Percentiles rank a stretch among this genome's conserved stretches.
These are phyloP conservation scores for Drosophila infuscata DNA, from an alignment of 2,888 invertebrate species.

Conservation along the genomic window DNA sequence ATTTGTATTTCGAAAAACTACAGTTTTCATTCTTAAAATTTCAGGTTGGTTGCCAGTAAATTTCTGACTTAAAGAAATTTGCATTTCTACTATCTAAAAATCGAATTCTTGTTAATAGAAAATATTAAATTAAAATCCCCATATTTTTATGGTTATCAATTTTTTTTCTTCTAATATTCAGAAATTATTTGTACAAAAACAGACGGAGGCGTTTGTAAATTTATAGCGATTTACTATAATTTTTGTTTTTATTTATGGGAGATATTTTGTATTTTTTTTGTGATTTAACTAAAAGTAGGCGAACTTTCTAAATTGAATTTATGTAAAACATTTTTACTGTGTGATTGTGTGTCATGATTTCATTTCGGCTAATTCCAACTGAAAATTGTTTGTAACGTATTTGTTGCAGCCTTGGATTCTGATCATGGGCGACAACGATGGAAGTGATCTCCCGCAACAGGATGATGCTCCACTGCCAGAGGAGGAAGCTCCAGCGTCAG, in stretches of 20 bases:
- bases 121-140: not conserved
- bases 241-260: not conserved
- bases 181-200: not conserved
- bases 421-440: slow-evolving; percentile 26
- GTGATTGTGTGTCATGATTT: not conserved
- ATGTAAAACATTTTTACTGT: not conserved
- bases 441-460: not conserved
- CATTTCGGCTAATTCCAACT: slow-evolving; percentile 8
- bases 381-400: not conserved
- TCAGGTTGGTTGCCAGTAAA: not conserved
- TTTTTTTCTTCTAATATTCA: not conserved
- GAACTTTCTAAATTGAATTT: not conserved
- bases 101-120: not conserved
- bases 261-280: not conserved
- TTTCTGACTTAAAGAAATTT: not conserved
- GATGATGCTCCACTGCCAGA: not conserved
- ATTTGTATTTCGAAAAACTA: no score
- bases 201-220: not conserved
- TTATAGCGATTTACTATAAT: not conserved
- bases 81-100: not conserved
- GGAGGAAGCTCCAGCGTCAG: not conserved
- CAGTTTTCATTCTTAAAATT: not conserved
- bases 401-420: not conserved
- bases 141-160: not conserved
- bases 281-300: slow-evolving; percentile 29